Evolutionary conservation across 2,797 vertebrate genomes (phyloP).

Genomic region (Anguilla pacifica): DNA sequence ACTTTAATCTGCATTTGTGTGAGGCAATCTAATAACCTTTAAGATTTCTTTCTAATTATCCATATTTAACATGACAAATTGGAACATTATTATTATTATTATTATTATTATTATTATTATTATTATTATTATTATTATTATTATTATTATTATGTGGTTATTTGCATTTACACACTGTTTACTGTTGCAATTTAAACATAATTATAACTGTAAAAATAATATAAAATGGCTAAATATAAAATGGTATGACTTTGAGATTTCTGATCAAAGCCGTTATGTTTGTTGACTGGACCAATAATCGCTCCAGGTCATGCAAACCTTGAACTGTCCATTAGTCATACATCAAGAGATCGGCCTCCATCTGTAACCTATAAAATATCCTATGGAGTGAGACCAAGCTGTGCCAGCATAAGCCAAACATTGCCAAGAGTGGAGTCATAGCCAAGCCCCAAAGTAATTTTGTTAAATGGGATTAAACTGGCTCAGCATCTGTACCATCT

Average conservation of each 20-base stretch:
- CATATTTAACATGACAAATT: too few species aligned
- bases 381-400: conserved; percentile 7
- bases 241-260: neutral
- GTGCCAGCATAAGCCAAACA: conserved; percentile 3
- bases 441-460: conserved; percentile 10
- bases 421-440: neutral
- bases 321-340: conserved; percentile 7
- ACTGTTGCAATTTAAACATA: neutral
- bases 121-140: conserved; percentile 3
- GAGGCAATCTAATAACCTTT: neutral
- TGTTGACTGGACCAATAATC: conserved; percentile 6
- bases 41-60: neutral
- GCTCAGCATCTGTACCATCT: conserved; percentile 8
- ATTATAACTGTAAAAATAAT: neutral
- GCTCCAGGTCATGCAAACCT: conserved; percentile 6
- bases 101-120: conserved; percentile 6
- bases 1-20: neutral
- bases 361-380: conserved; percentile 13
- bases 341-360: neutral
- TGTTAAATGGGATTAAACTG: conserved; percentile 10
- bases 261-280: neutral
- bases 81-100: neutral
- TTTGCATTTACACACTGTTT: neutral
- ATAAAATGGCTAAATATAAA: neutral
- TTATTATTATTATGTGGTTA: neutral